A percentile compares a stretch with the other conserved stretches of the same genome.
Evolutionary conservation across 2,888 invertebrate species (phyloP).

Genomic region (Thereva unica): DNA sequence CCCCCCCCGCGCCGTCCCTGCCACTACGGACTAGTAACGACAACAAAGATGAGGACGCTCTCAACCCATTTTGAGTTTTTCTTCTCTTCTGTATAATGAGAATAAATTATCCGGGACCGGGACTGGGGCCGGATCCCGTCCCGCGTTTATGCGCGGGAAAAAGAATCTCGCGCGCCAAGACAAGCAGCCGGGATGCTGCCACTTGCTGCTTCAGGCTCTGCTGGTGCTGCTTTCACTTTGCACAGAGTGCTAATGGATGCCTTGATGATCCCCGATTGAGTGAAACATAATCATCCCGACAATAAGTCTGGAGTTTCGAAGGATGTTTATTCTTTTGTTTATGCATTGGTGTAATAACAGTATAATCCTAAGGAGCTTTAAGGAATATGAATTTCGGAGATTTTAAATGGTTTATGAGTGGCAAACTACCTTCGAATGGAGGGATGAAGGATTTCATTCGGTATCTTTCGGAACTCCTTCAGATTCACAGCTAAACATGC

Average conservation of each 20-base stretch:
- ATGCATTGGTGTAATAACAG: too few species aligned
- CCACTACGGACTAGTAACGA: neutral
- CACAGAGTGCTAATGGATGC: conserved; percentile 28
- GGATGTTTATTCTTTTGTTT: too few species aligned
- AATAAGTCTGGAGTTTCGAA: neutral
- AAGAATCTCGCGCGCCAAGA: conserved; percentile 27
- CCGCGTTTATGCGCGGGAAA: conserved; percentile 33
- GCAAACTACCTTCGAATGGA: too few species aligned
- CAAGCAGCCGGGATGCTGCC: conserved; percentile 15
- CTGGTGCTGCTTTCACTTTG: conserved; percentile 2
- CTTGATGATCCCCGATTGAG: conserved; percentile 29
- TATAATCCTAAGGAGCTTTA: too few species aligned
- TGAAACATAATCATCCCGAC: conserved; percentile 12
- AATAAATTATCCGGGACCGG: conserved; percentile 33
- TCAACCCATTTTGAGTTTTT: conserved; percentile 34
- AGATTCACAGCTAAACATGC: too few species aligned
- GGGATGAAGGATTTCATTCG: too few species aligned
- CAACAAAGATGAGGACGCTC: conserved; percentile 18
- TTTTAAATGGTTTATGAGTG: too few species aligned
- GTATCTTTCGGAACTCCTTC: too few species aligned
- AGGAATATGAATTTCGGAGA: too few species aligned
- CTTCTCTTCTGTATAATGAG: conserved; percentile 35
- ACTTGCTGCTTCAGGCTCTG: neutral
- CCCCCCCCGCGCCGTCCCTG: neutral
- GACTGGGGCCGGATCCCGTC: too few species aligned